Percentiles rank a stretch among this genome's conserved stretches.
Evolutionary conservation across 2,888 invertebrate species (phyloP).

Genomic region (Drosophila rellima): DNA sequence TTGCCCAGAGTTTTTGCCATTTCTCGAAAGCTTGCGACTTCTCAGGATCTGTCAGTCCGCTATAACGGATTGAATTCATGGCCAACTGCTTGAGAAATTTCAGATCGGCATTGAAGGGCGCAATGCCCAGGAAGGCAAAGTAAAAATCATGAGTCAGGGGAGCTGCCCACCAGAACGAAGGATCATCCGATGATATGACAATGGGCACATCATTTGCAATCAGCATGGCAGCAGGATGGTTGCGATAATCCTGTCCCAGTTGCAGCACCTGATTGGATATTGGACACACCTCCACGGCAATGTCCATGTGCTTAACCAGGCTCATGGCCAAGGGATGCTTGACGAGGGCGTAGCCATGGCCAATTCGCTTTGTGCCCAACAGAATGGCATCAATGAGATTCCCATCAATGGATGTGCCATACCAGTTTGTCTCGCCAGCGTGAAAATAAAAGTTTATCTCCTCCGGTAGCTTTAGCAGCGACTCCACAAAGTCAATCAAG

Average conservation of each 20-base stretch:
- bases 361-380: slow-evolving; percentile 90
- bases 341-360: slow-evolving; percentile 91
- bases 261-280: slow-evolving; percentile 92
- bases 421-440: slow-evolving; percentile 93
- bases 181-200: slow-evolving; percentile 93
- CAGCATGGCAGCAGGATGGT: slow-evolving; percentile 90
- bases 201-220: slow-evolving; percentile 90
- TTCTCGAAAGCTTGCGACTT: slow-evolving; percentile 86
- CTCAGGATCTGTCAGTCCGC: slow-evolving; percentile 87
- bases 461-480: slow-evolving; percentile 86
- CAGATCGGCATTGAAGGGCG: slow-evolving; percentile 89
- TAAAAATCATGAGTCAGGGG: slow-evolving; percentile 92
- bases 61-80: slow-evolving; percentile 90
- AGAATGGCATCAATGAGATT: slow-evolving; percentile 92
- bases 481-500: slow-evolving; percentile 88
- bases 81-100: slow-evolving; percentile 90
- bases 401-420: slow-evolving; percentile 88
- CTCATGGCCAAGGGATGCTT: slow-evolving; percentile 90
- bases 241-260: slow-evolving; percentile 90
- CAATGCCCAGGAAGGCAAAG: slow-evolving; percentile 91
- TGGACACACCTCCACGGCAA: slow-evolving; percentile 92
- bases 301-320: slow-evolving; percentile 87
- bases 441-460: slow-evolving; percentile 90
- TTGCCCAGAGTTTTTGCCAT: slow-evolving; percentile 88
- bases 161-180: slow-evolving; percentile 91